These are phyloP conservation scores for Phenganax marumi DNA, from an alignment of 92 coral and sea anemone genomes.

Conservation along the genomic window DNA sequence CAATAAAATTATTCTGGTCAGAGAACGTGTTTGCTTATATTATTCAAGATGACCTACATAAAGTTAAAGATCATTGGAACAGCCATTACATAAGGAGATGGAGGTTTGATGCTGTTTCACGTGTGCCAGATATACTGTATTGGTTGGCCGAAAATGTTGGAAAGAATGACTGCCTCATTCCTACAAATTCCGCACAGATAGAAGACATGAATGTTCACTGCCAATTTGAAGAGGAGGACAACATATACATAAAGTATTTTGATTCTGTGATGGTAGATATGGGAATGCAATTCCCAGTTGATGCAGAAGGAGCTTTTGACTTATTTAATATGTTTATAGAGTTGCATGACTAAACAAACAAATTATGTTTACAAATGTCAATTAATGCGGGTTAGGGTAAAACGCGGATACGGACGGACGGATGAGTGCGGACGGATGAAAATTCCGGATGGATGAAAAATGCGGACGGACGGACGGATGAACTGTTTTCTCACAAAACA, in stretches of 20 bases:
- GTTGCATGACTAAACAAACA: background rate
- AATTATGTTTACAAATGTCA: background rate
- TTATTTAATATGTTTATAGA: background rate
- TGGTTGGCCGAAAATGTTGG: background rate
- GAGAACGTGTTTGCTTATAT: background rate
- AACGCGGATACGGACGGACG: no score
- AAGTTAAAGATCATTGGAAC: constrained; percentile 14
- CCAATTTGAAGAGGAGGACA: background rate
- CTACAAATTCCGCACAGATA: background rate
- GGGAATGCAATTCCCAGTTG: background rate
- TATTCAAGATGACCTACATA: background rate
- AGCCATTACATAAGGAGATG: background rate
- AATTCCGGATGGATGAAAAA: no score
- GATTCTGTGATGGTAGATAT: background rate
- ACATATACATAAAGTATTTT: background rate
- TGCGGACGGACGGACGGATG: no score
- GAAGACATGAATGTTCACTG: background rate
- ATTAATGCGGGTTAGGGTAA: no score
- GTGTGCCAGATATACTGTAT: background rate
- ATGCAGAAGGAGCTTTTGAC: background rate
- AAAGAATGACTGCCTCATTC: background rate
- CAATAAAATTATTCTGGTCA: no score
- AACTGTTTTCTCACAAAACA: no score
- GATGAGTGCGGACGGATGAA: no score
- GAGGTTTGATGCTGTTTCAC: background rate